A percentile compares a stretch with the other conserved stretches of the same genome.
Evolutionary conservation across 2,797 vertebrate species (phyloP).

Genomic region (Diglossa cyanea): DNA sequence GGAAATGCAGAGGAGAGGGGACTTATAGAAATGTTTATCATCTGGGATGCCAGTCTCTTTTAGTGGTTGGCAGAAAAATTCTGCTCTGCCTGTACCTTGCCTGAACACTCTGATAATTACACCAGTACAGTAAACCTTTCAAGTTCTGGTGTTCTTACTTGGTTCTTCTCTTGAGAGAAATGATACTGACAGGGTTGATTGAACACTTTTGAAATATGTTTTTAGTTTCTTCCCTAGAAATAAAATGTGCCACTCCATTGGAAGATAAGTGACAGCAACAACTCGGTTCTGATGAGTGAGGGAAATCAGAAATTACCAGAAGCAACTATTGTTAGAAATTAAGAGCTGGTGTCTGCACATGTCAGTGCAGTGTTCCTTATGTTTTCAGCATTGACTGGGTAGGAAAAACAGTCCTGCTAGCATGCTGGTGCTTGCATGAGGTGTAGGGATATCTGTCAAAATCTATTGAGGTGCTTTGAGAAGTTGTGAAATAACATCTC

Average conservation of each 20-base stretch:
- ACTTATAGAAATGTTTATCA: neutral
- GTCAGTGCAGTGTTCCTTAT: neutral
- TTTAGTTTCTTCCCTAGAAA: neutral
- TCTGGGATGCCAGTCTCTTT: neutral
- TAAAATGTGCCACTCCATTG: neutral
- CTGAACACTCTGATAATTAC: neutral
- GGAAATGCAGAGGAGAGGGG: neutral
- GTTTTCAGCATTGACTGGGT: neutral
- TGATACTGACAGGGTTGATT: neutral
- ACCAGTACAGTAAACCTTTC: neutral
- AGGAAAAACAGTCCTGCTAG: neutral
- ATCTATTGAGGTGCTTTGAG: neutral
- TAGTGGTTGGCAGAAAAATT: neutral
- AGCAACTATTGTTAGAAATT: neutral
- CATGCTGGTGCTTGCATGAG: neutral
- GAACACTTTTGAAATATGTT: neutral
- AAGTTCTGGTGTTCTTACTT: neutral
- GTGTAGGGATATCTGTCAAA: neutral
- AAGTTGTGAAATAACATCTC: neutral
- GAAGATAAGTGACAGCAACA: neutral
- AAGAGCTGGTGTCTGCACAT: neutral
- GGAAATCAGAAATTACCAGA: neutral
- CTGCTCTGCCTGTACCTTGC: neutral
- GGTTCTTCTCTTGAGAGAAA: neutral
- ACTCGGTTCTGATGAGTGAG: neutral